Conservation (phyloP, 1,140 invertebrate species). For the Caerostris extrusa region DNA sequence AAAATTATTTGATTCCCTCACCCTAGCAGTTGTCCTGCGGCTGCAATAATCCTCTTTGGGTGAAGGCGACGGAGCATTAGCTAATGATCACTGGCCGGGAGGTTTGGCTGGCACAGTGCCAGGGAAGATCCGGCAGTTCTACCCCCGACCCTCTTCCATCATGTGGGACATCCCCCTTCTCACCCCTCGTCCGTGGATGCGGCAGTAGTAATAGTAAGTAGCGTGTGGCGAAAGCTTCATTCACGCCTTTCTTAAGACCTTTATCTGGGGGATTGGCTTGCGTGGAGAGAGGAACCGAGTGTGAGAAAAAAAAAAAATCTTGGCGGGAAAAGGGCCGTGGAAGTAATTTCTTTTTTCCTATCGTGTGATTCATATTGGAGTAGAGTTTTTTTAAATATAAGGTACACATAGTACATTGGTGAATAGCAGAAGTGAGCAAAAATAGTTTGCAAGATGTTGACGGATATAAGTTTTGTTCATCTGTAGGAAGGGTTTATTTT, state of each 20-base stretch:
- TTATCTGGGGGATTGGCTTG: not conserved
- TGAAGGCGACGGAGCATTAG: conserved; percentile 1
- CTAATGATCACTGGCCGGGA: conserved; percentile 23
- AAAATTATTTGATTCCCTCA: not conserved
- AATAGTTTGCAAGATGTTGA: no score
- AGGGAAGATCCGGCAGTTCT: not conserved
- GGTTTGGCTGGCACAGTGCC: not conserved
- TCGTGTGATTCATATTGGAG: no score
- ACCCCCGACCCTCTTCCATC: not conserved
- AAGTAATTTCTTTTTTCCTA: not conserved
- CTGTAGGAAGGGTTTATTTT: no score
- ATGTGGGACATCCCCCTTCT: not conserved
- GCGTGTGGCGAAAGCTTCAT: not conserved
- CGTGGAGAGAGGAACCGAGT: not conserved
- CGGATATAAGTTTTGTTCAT: no score
- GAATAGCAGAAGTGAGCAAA: no score
- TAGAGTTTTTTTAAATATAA: no score
- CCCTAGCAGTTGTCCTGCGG: not conserved
- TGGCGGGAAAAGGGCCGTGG: not conserved
- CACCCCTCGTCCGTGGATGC: not conserved
- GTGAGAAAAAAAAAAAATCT: not conserved
- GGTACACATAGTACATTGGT: no score
- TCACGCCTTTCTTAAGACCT: not conserved
- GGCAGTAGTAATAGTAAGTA: conserved; percentile 13
- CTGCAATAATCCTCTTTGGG: not conserved